These are phyloP conservation scores for Stichodactyla mertensii DNA, from an alignment of 64 coral and sea anemone species.

Conservation along the genomic window DNA sequence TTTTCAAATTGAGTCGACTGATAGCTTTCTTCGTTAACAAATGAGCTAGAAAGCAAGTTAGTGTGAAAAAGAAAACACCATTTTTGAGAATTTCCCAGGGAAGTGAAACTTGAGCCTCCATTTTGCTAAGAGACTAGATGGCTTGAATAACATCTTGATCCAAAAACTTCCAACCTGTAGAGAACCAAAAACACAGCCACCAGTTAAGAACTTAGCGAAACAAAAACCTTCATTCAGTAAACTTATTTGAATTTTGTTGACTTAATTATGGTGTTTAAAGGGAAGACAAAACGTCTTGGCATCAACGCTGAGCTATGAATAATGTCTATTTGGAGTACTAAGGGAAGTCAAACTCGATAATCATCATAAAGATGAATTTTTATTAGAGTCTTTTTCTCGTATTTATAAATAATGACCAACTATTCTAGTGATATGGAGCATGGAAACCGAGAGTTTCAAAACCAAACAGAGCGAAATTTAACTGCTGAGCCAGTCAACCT, in stretches of 20 bases:
- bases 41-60: no score
- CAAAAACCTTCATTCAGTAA: neutral
- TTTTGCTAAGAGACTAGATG: neutral
- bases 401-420: neutral
- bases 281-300: neutral
- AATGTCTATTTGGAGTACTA: neutral
- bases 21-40: no score
- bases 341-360: slow-evolving; percentile 7
- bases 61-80: no score
- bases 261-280: neutral
- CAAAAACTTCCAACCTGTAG: neutral
- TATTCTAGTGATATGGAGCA: neutral
- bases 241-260: neutral
- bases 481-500: neutral
- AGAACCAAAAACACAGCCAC: neutral
- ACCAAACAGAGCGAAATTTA: neutral
- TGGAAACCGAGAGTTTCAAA: neutral
- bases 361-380: neutral
- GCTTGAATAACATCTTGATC: neutral
- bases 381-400: neutral
- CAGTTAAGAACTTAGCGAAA: neutral
- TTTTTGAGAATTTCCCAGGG: no score
- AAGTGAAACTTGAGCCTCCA: no score
- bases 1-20: no score
- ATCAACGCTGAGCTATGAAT: neutral